These are phyloP conservation scores for Prunella strophiata DNA, from an alignment of 2,797 vertebrate species.

Conservation along the genomic window DNA sequence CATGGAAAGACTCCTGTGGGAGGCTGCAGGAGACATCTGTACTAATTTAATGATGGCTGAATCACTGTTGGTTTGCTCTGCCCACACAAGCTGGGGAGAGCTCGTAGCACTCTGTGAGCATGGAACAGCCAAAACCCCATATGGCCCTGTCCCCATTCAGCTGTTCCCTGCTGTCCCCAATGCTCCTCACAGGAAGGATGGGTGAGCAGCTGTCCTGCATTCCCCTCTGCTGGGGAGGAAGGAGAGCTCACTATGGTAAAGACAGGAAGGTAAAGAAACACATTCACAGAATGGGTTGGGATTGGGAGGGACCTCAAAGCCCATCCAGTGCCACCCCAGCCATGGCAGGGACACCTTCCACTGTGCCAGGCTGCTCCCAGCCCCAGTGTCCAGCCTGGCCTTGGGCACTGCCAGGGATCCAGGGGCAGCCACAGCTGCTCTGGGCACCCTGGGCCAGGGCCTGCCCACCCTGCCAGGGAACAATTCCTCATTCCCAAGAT, in stretches of 20 bases:
- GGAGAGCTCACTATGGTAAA: background rate
- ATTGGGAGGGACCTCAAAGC: rapidly evolving
- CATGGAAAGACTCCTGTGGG: slow-evolving; percentile 24
- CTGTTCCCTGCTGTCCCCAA: background rate
- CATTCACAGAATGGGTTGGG: background rate
- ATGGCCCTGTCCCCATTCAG: background rate
- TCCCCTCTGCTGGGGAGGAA: background rate
- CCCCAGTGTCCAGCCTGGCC: background rate
- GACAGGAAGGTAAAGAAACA: background rate
- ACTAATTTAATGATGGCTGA: slow-evolving; percentile 53
- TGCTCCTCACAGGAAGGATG: background rate
- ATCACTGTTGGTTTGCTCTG: slow-evolving; percentile 17
- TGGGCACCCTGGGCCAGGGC: background rate
- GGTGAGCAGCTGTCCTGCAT: background rate
- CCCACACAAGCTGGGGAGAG: slow-evolving; percentile 26
- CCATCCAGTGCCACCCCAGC: rapidly evolving
- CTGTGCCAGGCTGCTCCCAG: background rate
- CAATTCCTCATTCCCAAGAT: background rate
- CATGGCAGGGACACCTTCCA: background rate
- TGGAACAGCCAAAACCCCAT: background rate
- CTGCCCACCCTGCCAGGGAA: background rate
- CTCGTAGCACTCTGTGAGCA: background rate
- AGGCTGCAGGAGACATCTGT: slow-evolving; percentile 43
- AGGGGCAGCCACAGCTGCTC: background rate
- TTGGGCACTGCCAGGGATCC: background rate